Evolutionary conservation across 2,113 vertebrate species (phyloP), one percentile per base, ranked within the genome.

Genomic region (Calonectris borealis): DNA sequence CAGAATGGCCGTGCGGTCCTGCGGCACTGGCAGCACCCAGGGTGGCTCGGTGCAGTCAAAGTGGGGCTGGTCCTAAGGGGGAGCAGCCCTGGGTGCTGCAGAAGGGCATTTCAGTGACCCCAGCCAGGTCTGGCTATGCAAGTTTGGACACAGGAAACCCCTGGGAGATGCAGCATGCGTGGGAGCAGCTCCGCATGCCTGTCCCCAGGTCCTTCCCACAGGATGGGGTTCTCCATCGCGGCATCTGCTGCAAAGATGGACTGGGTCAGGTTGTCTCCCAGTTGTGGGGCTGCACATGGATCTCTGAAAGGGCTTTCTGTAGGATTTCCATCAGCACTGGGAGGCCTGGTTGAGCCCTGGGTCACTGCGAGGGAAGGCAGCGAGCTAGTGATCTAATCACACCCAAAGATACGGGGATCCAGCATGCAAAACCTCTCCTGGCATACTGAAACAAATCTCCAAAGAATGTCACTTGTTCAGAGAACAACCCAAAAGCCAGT

Each of bases 321-420:
- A 80, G 62, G 48, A 76, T 25, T 82, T 58, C 58, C 40, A 48
- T 44, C 42, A 44, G 61, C 58, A 48, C 36, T 18, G 49, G 42
- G 34, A 76, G 46, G 58, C 4, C 42, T 60, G 69, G 57, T 22
- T 68, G 52, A 84, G 34, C 26, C 36, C 42, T 31, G 36, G 40
- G 31, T 34, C 54, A 40, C 44, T 46, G 58, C 2, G 10, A 84
- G 55, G 55, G 32, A 16, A 65, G 36, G 48, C 1, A 61, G 46
- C 7, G 49, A 83, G 51, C 27, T 51, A 32, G 1, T 10, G 64
- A 38, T 29, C 32, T 20, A 34, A 68, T 21, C 22, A 15, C 60
- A 73, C 21, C 29, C 40, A 44, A 40, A 26, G 2, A 2, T 1
- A 48, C 0, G 0, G 22, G n/a, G 10, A 82, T 31, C 31, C 78